Evolutionary conservation across 1,140 invertebrate genomes (phyloP).

Genomic region (Bombus polaris): DNA sequence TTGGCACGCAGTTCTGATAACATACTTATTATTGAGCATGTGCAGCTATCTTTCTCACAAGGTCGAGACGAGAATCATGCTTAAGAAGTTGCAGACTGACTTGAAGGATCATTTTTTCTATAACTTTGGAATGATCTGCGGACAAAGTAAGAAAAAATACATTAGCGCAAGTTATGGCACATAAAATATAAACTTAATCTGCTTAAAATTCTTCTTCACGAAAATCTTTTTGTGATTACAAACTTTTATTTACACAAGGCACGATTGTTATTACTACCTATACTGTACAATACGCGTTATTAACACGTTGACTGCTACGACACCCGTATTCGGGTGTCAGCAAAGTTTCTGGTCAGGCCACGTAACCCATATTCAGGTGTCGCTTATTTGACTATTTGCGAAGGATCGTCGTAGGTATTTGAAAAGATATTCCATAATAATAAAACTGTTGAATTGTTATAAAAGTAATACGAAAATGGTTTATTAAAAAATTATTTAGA

Average conservation of each 20-base stretch:
- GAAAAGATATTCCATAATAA: too few relatives aligned
- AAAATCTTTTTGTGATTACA: not conserved
- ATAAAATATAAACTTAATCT: not conserved
- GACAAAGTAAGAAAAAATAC: slow-evolving; percentile 28
- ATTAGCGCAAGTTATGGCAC: not conserved
- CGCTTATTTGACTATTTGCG: too few relatives aligned
- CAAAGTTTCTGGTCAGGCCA: too few relatives aligned
- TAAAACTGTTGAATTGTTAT: too few relatives aligned
- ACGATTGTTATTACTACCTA: too few relatives aligned
- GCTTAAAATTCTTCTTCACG: not conserved
- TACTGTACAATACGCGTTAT: not conserved
- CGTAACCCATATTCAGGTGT: too few relatives aligned
- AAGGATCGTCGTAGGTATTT: too few relatives aligned
- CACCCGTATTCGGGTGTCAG: too few relatives aligned
- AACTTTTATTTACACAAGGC: not conserved
- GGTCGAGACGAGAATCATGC: not conserved
- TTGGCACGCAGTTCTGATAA: slow-evolving; percentile 53
- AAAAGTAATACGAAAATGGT: too few relatives aligned
- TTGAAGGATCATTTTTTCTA: slow-evolving; percentile 35
- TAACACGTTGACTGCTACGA: not conserved
- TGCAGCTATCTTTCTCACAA: slow-evolving; percentile 10
- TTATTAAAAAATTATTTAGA: too few relatives aligned
- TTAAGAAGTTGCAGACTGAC: too few relatives aligned
- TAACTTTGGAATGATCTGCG: slow-evolving; percentile 40
- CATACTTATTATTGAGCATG: slow-evolving; percentile 3